Evolutionary conservation across 2,888 invertebrate species (phyloP), one percentile per base, ranked within the genome.

Genomic region (Morinoia aosen): DNA sequence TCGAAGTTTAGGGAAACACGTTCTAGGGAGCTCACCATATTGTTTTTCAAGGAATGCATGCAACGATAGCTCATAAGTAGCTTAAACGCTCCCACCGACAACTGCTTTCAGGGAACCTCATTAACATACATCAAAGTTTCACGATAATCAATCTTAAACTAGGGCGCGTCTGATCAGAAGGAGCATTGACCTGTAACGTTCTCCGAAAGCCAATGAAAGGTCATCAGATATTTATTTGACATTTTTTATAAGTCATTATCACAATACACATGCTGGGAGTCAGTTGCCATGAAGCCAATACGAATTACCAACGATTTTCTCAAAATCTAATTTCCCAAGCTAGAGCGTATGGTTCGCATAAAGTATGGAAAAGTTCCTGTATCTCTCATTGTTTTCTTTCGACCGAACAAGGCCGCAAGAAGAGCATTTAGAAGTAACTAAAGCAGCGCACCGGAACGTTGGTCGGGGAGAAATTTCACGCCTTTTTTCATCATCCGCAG

Each of bases 381-480:
- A 76, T 3, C 76, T 76, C 76, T 16, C 33, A 76, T 76, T 76
- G 76, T 76, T 76, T 76, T 61, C 25, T 33, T 76, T 33, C 8
- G 25, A 76, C 76, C 25, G 25, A 76, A 33, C 25, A 33, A 19
- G 33, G 76, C 76, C 76, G 76, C 76, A 76, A 33, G 76, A 76
- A 76, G 76, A 14, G 25, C 76, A 10, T 14, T 76, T 33, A 33
- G 33, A 16, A 76, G 76, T 33, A 76, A 76, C 76, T 33, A 76
- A 76, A 76, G 76, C 76, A 76, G 76, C 25, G 48, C 93, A 56
- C 56, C 93, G 93, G 93, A 93, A 93, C 57, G 58, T 93, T 48
- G 93, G 90, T 25, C 93, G 57, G 57, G 8, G 57, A 90, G 40
- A 93, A 93, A 57, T 33, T 57, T 93, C 16, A 48, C 10, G 93